Evolutionary conservation across 2,888 invertebrate species (phyloP).

Genomic region (Beris chalybata): DNA sequence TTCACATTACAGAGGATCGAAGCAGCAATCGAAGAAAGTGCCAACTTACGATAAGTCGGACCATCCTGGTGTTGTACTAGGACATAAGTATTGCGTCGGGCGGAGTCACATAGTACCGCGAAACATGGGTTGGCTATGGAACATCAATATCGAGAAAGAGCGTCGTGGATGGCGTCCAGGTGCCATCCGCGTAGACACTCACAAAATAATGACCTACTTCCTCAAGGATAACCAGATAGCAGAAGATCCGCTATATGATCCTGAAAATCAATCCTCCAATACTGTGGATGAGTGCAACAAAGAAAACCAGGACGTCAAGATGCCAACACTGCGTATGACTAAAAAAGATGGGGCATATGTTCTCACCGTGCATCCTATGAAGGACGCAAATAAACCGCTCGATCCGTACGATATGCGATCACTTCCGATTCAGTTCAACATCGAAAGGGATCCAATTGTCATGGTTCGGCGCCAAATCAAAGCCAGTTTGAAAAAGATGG

Average conservation of each 20-base stretch:
- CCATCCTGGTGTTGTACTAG: conserved; percentile 57
- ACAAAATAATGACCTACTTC: conserved; percentile 52
- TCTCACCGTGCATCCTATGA: conserved; percentile 68
- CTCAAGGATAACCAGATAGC: conserved; percentile 48
- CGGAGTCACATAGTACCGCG: conserved; percentile 62
- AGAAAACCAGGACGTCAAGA: conserved; percentile 45
- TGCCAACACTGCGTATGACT: conserved; percentile 67
- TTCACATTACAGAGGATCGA: not conserved
- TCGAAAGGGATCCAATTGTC: conserved; percentile 61
- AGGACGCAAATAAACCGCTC: conserved; percentile 62
- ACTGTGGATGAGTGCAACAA: conserved; percentile 52
- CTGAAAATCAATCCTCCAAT: not conserved
- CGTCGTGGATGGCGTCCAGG: conserved; percentile 53
- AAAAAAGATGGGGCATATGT: conserved; percentile 68
- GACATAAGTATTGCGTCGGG: conserved; percentile 61
- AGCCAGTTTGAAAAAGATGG: conserved; percentile 60
- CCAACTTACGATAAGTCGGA: conserved; percentile 14
- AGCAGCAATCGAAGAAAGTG: not conserved
- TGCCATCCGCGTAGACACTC: conserved; percentile 51
- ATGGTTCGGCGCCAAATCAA: conserved; percentile 61
- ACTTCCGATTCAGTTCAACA: conserved; percentile 69
- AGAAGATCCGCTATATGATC: conserved; percentile 47
- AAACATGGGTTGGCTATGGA: conserved; percentile 73
- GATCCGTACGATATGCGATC: conserved; percentile 67
- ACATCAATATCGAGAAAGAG: conserved; percentile 44